Conservation (phyloP, 2,888 invertebrate genomes). For the Limnephilus rhombicus region DNA sequence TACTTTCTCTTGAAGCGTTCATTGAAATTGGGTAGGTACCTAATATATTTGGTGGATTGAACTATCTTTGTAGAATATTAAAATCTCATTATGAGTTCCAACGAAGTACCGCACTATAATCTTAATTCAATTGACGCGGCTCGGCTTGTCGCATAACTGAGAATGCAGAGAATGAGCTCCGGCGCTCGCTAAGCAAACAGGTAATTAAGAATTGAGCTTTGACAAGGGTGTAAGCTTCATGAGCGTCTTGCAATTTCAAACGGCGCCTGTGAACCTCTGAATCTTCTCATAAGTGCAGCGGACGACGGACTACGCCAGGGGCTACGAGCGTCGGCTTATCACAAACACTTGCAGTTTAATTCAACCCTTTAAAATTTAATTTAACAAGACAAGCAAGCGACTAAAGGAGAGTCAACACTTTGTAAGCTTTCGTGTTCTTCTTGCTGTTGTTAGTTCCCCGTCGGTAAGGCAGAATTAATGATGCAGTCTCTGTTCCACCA, state of each 20-base stretch:
- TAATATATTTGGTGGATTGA: too few species aligned
- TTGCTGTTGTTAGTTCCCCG: conserved; percentile 41
- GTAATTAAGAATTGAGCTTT: conserved; percentile 61
- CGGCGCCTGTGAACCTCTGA: conserved; percentile 7
- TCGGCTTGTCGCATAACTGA: neutral
- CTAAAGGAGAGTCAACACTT: conserved; percentile 58
- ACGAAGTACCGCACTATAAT: neutral
- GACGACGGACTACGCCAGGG: neutral
- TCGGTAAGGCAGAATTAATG: conserved; percentile 48
- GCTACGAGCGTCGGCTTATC: conserved; percentile 48
- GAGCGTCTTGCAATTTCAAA: conserved; percentile 41
- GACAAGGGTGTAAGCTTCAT: conserved; percentile 48
- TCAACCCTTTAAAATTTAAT: conserved; percentile 66
- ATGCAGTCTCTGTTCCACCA: conserved; percentile 44
- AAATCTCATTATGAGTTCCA: too few species aligned
- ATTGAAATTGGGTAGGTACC: neutral
- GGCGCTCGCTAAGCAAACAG: conserved; percentile 12
- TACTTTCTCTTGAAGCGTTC: neutral
- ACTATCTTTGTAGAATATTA: too few species aligned
- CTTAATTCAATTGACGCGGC: neutral
- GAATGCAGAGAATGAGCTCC: conserved; percentile 24
- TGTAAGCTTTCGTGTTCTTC: conserved; percentile 60
- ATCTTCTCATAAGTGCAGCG: conserved; percentile 12
- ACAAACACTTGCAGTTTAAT: conserved; percentile 61
- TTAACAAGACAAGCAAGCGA: conserved; percentile 61